Base-by-base conservation (phyloP, 2,888 invertebrate species). In the Clanis bilineata region DNA sequence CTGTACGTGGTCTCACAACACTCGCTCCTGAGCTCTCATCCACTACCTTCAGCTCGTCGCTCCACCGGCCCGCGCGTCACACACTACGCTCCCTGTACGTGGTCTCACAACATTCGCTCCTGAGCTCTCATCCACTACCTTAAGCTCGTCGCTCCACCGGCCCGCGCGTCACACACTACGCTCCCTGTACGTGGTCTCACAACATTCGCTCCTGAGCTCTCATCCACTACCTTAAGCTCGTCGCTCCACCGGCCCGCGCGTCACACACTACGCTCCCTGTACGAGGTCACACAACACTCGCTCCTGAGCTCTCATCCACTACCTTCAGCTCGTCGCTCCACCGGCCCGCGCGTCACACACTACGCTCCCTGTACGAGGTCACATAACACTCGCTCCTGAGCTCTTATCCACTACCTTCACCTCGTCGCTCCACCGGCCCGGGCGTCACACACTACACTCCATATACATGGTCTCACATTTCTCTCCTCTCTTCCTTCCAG, bases 61-160 rank as follows among this genome's bases (percentile, higher is more conserved):
- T 47, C 47, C 47, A 28, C 28, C 25, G 28, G 28, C 47, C 47
- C 47, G 28, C 47, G 47, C 47, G 15, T 28, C 47, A 47, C 28
- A 28, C 47, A 47, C 47, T 47, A 47, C 28, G 15, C 28, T 47
- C 47, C 47, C 28, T 47, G 47, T 15, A 47, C 47, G 47, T 47
- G 47, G 25, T 28, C 47, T 47, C 47, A 47, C 47, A 47, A 47
- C 47, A 47, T 15, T 47, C 47, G 47, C 47, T 28, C 47, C 47
- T 47, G 15, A 28, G 47, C 28, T 47, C 47, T 47, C 28, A 47
- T 47, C 28, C 47, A 47, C 28, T 47, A 47, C 28, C 9, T 47
- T n/a, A n/a, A n/a, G n/a, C n/a, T 47, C 47, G 44, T 44, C 43
- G 43, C 43, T 7, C 43, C 9, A 43, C 43, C 43, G 21, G 43